Percentiles rank a stretch among this genome's conserved stretches.
Conservation (phyloP, 2,888 invertebrate species). For the Caenorhabditis drosophilae region DNA sequence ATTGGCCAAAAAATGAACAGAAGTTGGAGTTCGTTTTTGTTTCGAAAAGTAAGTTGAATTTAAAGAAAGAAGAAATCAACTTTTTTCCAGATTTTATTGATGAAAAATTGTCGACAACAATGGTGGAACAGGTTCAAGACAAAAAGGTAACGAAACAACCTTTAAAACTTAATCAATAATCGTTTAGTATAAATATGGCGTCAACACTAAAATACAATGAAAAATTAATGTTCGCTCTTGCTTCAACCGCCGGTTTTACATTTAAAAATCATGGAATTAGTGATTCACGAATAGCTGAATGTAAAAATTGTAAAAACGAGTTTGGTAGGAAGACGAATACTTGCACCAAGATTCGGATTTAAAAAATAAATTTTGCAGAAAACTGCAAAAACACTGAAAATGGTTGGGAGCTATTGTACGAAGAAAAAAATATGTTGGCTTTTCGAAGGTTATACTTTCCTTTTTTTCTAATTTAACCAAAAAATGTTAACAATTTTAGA, state of each 20-base stretch:
- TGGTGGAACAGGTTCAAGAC: conserved; percentile 27
- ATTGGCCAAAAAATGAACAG: no score
- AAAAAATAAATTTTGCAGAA: not conserved
- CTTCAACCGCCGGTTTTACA: conserved; percentile 38
- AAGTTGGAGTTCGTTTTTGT: conserved; percentile 26
- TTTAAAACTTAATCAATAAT: not conserved
- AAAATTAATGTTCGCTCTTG: conserved; percentile 2
- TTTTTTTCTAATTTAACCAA: not conserved
- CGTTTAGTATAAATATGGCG: no score
- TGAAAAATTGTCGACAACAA: no score
- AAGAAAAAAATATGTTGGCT: conserved; percentile 45
- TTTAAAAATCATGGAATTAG: conserved; percentile 38
- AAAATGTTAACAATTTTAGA: conserved; percentile 13
- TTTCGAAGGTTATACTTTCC: conserved; percentile 19
- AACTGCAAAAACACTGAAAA: conserved; percentile 14
- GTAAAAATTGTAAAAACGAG: conserved; percentile 36
- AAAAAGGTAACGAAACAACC: conserved; percentile 11
- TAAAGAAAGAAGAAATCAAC: not conserved
- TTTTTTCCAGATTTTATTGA: conserved; percentile 8
- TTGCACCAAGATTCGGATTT: no score
- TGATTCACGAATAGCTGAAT: conserved; percentile 29
- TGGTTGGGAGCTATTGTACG: conserved; percentile 53
- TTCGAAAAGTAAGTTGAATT: conserved; percentile 20
- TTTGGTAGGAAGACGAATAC: no score
- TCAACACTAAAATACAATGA: no score